Conservation (phyloP, 2,888 invertebrate genomes). For the Chrysolina americana region DNA sequence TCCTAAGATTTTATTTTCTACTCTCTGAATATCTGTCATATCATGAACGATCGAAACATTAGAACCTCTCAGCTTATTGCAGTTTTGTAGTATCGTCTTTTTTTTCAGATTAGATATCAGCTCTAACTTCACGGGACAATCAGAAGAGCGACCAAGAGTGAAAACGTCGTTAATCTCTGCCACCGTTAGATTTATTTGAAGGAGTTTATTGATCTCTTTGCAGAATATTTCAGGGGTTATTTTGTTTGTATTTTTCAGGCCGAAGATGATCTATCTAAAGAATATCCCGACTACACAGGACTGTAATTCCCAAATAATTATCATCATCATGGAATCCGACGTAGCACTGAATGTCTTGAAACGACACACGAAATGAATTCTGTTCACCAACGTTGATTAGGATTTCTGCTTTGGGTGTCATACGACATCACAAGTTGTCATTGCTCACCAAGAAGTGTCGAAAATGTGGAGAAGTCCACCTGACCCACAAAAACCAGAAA, state of each 20-base stretch:
- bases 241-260: not conserved
- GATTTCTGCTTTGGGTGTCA: too few species aligned
- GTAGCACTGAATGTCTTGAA: too few species aligned
- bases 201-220: not conserved
- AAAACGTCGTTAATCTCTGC: conserved; percentile 1
- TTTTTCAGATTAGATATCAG: conserved; percentile 13
- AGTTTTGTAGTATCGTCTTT: conserved; percentile 9
- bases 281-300: too few species aligned
- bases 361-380: too few species aligned
- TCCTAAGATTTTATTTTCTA: not conserved
- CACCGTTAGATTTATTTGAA: not conserved
- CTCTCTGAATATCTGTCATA: not conserved
- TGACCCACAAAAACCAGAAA: too few species aligned
- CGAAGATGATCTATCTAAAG: conserved; percentile 12
- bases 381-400: too few species aligned
- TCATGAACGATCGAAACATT: conserved; percentile 9
- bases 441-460: too few species aligned
- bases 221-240: conserved; percentile 6
- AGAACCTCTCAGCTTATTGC: conserved; percentile 1
- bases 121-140: conserved; percentile 2
- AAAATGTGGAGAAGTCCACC: too few species aligned
- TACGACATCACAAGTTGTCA: too few species aligned
- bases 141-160: not conserved
- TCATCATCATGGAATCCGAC: too few species aligned
- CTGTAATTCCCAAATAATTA: too few species aligned